Conservation (phyloP, 2,888 invertebrate species). For the Tinea pellionella region DNA sequence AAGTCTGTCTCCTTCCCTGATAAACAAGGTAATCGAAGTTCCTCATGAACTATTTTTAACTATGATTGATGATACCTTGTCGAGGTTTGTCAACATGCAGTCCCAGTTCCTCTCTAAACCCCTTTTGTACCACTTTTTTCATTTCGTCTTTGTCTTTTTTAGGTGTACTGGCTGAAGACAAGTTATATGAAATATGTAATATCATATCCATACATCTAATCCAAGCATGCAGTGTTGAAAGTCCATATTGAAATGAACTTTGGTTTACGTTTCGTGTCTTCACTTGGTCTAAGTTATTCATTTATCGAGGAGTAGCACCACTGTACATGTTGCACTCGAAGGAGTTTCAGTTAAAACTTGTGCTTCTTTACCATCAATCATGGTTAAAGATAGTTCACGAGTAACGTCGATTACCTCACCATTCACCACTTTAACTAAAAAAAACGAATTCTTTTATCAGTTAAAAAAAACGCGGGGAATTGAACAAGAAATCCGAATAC, state of each 20-base stretch:
- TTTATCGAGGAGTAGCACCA: conserved; percentile 4
- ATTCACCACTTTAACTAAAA: no score
- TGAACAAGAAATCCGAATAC: no score
- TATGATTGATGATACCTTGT: not conserved
- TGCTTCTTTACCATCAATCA: no score
- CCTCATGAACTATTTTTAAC: no score
- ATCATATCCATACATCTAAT: conserved; percentile 15
- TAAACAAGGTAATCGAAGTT: no score
- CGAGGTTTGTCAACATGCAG: not conserved
- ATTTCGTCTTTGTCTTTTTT: not conserved
- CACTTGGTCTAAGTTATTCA: not conserved
- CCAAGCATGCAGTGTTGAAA: conserved; percentile 14
- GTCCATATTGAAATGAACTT: conserved; percentile 10
- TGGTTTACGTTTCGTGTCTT: not conserved
- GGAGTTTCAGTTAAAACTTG: not conserved
- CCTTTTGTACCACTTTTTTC: no score
- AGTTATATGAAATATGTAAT: conserved; percentile 14
- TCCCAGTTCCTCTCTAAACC: no score
- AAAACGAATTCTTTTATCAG: no score
- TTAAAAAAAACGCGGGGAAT: no score
- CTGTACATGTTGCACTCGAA: not conserved
- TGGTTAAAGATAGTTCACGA: no score
- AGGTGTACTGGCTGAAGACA: not conserved
- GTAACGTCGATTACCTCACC: no score
- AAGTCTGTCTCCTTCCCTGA: no score